phyloP scores from a whole-genome alignment of 2,113 vertebrate species.

The Danio rerio region DNA sequence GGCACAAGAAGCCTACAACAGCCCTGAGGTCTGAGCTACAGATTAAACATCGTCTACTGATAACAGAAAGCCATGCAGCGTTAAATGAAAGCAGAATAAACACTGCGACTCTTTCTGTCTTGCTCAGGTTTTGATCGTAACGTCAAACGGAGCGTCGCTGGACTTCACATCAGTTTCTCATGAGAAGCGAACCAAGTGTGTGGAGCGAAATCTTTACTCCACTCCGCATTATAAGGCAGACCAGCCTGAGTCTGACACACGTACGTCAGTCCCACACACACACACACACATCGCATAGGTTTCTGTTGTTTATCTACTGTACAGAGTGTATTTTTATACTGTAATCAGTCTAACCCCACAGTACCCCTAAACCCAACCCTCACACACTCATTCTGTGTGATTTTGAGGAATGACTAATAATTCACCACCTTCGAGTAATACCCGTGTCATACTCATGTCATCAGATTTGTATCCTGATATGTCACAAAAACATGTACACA shows the following conservation, averaged over 20 bases:
- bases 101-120: constrained; percentile 5
- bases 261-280: constrained; percentile 66
- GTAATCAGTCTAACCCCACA: too few relatives aligned
- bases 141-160: constrained; percentile 82
- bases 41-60: not conserved
- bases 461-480: too few relatives aligned
- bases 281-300: not conserved
- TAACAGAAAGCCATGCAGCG: not conserved
- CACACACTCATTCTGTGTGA: too few relatives aligned
- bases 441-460: too few relatives aligned
- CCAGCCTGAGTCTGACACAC: constrained; percentile 69
- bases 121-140: constrained; percentile 79
- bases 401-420: too few relatives aligned
- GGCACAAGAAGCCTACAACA: constrained; percentile 85
- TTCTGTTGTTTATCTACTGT: not conserved
- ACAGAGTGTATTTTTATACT: too few relatives aligned
- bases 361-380: too few relatives aligned
- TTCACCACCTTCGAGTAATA: too few relatives aligned
- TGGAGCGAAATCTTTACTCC: constrained; percentile 76
- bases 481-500: too few relatives aligned
- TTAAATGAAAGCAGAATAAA: constrained; percentile 27
- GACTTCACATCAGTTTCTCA: constrained; percentile 74
- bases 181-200: constrained; percentile 81
- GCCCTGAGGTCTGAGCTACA: constrained; percentile 84
- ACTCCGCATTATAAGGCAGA: constrained; percentile 85